These are phyloP conservation scores for Scaptomyza cyrtandrae DNA, from an alignment of 2,888 invertebrate genomes.

Conservation along the genomic window DNA sequence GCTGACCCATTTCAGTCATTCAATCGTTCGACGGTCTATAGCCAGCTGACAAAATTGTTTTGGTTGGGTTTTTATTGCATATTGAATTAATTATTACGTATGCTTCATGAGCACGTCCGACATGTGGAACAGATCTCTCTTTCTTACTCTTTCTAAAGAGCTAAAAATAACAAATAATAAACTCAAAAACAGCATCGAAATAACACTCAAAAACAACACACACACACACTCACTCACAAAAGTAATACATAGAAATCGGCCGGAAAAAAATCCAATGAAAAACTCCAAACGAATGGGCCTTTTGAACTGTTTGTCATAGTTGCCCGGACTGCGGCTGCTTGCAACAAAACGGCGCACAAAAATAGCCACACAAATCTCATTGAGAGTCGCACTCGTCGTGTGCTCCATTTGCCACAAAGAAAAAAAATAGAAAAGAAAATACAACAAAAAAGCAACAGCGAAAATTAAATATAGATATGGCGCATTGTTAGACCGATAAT, in stretches of 20 bases:
- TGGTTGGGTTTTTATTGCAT: slow-evolving; percentile 55
- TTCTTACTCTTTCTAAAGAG: slow-evolving; percentile 1
- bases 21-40: slow-evolving; percentile 1
- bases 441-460: slow-evolving; percentile 13
- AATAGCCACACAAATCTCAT: slow-evolving; percentile 77
- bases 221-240: slow-evolving; percentile 13
- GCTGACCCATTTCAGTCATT: slow-evolving; percentile 69
- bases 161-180: slow-evolving; percentile 56
- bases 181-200: slow-evolving; percentile 17
- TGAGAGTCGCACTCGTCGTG: slow-evolving; percentile 66
- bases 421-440: neutral
- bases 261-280: slow-evolving; percentile 31
- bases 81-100: slow-evolving; percentile 76
- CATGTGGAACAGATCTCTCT: slow-evolving; percentile 43
- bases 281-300: slow-evolving; percentile 65
- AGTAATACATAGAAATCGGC: neutral
- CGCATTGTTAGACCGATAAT: slow-evolving; percentile 6
- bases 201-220: slow-evolving; percentile 15
- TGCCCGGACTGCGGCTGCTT: slow-evolving; percentile 44
- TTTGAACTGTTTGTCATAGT: slow-evolving; percentile 74
- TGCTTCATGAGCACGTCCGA: slow-evolving; percentile 49
- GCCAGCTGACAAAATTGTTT: slow-evolving; percentile 56
- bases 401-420: slow-evolving; percentile 62
- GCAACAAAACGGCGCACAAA: slow-evolving; percentile 58
- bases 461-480: slow-evolving; percentile 19